Conservation (phyloP, 2,797 vertebrate genomes). For the Micromesistius poutassou region DNA sequence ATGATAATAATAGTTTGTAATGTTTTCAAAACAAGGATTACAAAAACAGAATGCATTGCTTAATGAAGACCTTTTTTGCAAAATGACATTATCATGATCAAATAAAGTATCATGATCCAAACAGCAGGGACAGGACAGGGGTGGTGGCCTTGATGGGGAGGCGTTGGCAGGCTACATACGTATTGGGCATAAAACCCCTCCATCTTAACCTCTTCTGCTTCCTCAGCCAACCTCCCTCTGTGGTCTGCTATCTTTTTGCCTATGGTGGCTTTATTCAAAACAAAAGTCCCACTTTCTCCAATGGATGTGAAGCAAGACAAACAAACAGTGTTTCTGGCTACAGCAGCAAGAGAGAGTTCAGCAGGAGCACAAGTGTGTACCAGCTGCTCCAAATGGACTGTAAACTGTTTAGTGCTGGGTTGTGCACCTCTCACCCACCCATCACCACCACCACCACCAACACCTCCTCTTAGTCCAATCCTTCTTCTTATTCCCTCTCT, state of each 20-base stretch:
- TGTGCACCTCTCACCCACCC: slow-evolving; percentile 3
- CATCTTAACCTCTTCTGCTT: background rate
- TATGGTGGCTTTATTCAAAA: slow-evolving; percentile 29
- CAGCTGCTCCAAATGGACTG: slow-evolving; percentile 35
- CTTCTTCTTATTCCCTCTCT: background rate
- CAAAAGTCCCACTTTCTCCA: slow-evolving; percentile 35
- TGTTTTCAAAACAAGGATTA: background rate
- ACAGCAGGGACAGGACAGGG: background rate
- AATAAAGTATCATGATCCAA: too few species aligned
- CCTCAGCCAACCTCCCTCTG: background rate
- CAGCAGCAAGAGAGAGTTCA: slow-evolving; percentile 25
- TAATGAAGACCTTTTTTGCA: background rate
- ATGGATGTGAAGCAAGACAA: slow-evolving; percentile 30
- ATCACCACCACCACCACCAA: background rate
- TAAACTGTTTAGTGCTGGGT: slow-evolving; percentile 36
- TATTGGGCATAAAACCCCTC: background rate
- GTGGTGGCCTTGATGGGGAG: background rate
- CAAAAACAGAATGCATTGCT: background rate
- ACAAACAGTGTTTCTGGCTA: slow-evolving; percentile 33
- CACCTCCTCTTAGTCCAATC: background rate
- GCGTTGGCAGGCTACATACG: background rate
- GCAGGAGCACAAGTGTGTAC: slow-evolving; percentile 34
- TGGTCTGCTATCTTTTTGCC: slow-evolving; percentile 1
- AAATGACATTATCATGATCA: too few species aligned
- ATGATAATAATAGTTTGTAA: background rate